Base-by-base conservation (phyloP, 1,140 invertebrate species). In the Diabrotica undecimpunctata region DNA sequence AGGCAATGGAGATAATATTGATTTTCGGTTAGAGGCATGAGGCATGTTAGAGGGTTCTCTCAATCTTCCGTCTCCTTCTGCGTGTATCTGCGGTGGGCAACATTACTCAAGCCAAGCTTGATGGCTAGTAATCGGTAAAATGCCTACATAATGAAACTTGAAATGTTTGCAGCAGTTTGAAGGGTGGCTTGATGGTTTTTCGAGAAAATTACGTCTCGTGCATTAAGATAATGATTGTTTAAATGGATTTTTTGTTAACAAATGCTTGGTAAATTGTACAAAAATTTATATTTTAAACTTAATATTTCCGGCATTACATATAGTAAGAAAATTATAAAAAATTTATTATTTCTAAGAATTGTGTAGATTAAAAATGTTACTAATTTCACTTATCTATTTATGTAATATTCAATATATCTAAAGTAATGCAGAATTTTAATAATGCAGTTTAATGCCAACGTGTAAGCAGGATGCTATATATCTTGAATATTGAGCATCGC, bases 1-100 rank as follows among this genome's bases (percentile, higher is more conserved):
- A 46, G 41, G 41, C 41, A 46, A 46, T 46, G 41, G 41, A 46
- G 41, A 46, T 46, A 46, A 10, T 46, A 46, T 46, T 46, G 41
- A 46, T 46, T 46, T 46, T 46, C 8, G 8, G 41, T 46, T 46
- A 46, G 41, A 46, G 41, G 41, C n/a, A 46, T 46, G 41, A n/a
- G 41, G 41, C 41, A 46, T n/a, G 41, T 46, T 46, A 46, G 41
- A 46, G 41, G 8, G 41, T n/a, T 46, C 41, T 46, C 41, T 46
- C 41, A 46, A 46, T 46, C 41, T 46, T 46, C 41, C 41, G 8
- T 46, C 41, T 46, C 41, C 8, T 46, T 46, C n/a, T n/a, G 41
- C 8, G n/a, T n/a, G 41, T 46, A 10, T 46, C 41, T 46, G 41
- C 41, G 41, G 41, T 46, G n/a, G 41, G 8, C 41, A 46, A 46